Conservation (phyloP, 2,113 vertebrate genomes). For the Leptocoma aspasia region DNA sequence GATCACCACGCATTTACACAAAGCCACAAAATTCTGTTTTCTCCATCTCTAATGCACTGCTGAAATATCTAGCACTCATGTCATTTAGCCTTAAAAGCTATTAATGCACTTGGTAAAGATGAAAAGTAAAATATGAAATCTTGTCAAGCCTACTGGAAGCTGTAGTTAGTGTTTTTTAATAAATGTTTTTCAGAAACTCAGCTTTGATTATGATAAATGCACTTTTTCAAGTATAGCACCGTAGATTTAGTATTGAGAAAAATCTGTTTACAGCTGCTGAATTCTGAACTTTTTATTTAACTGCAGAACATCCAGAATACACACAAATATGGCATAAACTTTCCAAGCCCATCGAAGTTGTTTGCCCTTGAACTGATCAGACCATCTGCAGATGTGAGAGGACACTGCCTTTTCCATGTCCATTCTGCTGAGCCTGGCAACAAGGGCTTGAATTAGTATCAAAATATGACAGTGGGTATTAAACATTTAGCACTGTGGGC, state of each 20-base stretch:
- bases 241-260: neutral
- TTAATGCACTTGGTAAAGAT: constrained; percentile 26
- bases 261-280: neutral
- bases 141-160: constrained; percentile 23
- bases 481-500: neutral
- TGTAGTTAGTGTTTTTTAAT: neutral
- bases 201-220: neutral
- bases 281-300: constrained; percentile 16
- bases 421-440: neutral
- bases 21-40: neutral
- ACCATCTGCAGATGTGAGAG: neutral
- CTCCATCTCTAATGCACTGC: neutral
- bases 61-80: neutral
- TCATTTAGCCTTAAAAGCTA: constrained; percentile 15
- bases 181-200: constrained; percentile 2
- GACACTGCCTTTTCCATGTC: neutral
- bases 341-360: neutral
- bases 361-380: neutral
- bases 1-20: neutral
- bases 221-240: neutral
- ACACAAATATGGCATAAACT: neutral
- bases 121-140: neutral
- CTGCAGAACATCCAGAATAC: neutral
- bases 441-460: neutral
- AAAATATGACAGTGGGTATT: neutral